phyloP scores from a whole-genome alignment of 2,113 vertebrate genomes.

The Sturnus vulgaris region DNA sequence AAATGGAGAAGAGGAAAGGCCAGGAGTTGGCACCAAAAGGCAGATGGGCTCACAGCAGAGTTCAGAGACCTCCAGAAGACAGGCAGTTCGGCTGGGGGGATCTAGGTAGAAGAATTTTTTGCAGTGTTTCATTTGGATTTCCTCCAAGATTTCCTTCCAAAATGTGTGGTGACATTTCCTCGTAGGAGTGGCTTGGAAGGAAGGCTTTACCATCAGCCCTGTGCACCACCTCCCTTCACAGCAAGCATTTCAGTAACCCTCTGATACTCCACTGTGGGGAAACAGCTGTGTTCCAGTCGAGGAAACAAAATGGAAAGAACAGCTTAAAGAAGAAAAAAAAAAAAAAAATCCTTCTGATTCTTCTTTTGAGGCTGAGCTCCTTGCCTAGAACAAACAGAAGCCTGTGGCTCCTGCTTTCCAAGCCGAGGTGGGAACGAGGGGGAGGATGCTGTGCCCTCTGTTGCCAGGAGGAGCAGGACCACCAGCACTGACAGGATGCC shows the following conservation, averaged over 20 bases:
- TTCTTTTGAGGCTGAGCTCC: not conserved
- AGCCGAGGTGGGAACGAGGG: not conserved
- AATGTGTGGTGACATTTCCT: not conserved
- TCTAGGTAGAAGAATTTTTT: slow-evolving; percentile 27
- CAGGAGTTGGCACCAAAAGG: slow-evolving; percentile 25
- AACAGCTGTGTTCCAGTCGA: not conserved
- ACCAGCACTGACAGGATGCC: not conserved
- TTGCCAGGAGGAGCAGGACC: slow-evolving; percentile 20
- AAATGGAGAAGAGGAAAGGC: not conserved
- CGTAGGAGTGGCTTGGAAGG: not conserved
- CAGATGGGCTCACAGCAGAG: not conserved
- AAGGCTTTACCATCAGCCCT: not conserved
- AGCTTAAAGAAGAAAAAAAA: not conserved
- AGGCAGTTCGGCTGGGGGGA: not conserved
- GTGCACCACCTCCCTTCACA: not conserved
- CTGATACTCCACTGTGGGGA: not conserved
- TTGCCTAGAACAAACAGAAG: not conserved
- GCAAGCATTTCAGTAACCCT: not conserved
- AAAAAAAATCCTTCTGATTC: not conserved
- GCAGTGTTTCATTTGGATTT: slow-evolving; percentile 14
- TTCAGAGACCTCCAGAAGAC: not conserved
- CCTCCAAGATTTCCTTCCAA: not conserved
- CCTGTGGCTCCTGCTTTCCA: not conserved
- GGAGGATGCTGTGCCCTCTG: not conserved
- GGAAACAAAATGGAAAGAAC: slow-evolving; percentile 35